Base-by-base conservation (phyloP, 2,113 vertebrate genomes). In the Platanista minor region DNA sequence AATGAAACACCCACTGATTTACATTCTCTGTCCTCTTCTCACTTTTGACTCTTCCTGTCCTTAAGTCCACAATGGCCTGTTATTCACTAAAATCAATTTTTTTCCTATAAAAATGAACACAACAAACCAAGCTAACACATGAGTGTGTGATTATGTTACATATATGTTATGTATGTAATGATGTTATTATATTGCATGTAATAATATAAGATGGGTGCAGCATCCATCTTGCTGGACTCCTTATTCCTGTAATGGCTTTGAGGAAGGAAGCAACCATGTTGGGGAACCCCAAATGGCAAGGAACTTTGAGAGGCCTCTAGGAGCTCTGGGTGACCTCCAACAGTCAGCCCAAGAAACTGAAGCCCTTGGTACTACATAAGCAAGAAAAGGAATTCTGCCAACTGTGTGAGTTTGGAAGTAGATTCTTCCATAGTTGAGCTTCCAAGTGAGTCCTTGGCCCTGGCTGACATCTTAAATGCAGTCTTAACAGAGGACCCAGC, bases 111-210 rank as follows among this genome's bases (percentile, higher is more conserved):
- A 83, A 72, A 27, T 8, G 64, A 87, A 59, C 10, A 18, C 1
- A 49, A 33, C 25, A 29, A 15, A 29, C 33, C 21, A 14, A 69
- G 12, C 21, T 57, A 20, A 31, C 7, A 57, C 61, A 27, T 1
- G 4, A 14, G 31, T 46, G 8, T 10, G 0, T 33, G 64, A 49
- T 23, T 15, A 1, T 29, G 20, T 27, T 62, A 15, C 10, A 9
- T 6, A 23, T 11, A 13, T 4, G 0, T 21, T 11, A n/a, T 4
- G 0, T 21, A 21, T 7, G 11, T 23, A 25, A n/a, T 78, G 31
- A n/a, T 54, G 18, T 23, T 8, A 14, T 23, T 78, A 0, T 25
- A 25, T 20, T 27, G 14, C 31, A 1, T 25, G 20, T 21, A n/a
- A 14, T 2, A 1, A 78, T 25, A 14, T 54, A 8, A n/a, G 62